phyloP scores from a whole-genome alignment of 2,888 invertebrate genomes.

The Drosophila percnosoma region DNA sequence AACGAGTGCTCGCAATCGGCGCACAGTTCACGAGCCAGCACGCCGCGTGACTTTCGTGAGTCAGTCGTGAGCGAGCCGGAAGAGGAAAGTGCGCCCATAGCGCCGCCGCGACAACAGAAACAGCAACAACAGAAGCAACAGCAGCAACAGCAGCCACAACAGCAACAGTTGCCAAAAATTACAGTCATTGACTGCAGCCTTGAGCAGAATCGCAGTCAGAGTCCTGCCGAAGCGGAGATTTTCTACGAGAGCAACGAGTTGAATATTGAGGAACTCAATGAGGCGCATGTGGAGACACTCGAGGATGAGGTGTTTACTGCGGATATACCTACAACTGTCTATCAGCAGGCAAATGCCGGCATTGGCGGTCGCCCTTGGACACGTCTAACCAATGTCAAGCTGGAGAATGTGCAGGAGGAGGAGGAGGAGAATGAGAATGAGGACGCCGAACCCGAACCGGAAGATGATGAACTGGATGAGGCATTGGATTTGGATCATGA shows the following conservation, averaged over 20 bases:
- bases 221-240: slow-evolving; percentile 56
- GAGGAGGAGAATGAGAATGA: slow-evolving; percentile 56
- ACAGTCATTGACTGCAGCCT: slow-evolving; percentile 82
- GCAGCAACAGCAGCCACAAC: slow-evolving; percentile 35
- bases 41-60: slow-evolving; percentile 80
- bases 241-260: slow-evolving; percentile 74
- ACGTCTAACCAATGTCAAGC: slow-evolving; percentile 73
- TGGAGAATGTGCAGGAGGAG: slow-evolving; percentile 81
- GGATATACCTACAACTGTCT: slow-evolving; percentile 71
- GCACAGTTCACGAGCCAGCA: slow-evolving; percentile 64
- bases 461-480: slow-evolving; percentile 62
- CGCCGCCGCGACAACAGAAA: slow-evolving; percentile 59
- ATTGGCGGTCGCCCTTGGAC: slow-evolving; percentile 57
- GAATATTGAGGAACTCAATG: slow-evolving; percentile 68
- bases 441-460: slow-evolving; percentile 51
- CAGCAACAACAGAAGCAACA: slow-evolving; percentile 39
- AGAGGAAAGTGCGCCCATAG: slow-evolving; percentile 37
- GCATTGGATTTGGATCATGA: slow-evolving; percentile 62
- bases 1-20: slow-evolving; percentile 54
- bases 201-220: slow-evolving; percentile 43
- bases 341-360: slow-evolving; percentile 57
- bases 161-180: slow-evolving; percentile 79
- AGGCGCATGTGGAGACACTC: slow-evolving; percentile 72
- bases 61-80: slow-evolving; percentile 56
- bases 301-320: slow-evolving; percentile 66